phyloP scores from a whole-genome alignment of 1,140 invertebrate species.

The Drosophila cardini region DNA sequence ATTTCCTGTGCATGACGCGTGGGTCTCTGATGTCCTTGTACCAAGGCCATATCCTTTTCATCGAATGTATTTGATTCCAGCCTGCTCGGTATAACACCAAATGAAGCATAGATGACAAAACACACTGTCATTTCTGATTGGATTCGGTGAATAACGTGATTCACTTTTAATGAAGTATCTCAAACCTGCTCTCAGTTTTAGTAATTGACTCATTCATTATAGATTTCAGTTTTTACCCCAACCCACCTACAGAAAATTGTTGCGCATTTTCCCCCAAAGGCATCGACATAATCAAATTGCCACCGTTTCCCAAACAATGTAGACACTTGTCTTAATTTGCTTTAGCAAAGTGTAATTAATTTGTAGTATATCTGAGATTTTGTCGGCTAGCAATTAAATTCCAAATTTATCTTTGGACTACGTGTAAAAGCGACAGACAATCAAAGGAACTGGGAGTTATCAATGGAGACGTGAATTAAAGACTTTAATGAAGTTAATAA shows the following conservation, averaged over 20 bases:
- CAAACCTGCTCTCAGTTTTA: neutral
- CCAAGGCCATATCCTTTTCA: neutral
- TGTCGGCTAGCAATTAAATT: constrained; percentile 29
- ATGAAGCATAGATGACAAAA: constrained; percentile 62
- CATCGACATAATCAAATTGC: constrained; percentile 24
- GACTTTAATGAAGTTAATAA: neutral
- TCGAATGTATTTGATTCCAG: constrained; percentile 35
- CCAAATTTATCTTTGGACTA: neutral
- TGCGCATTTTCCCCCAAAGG: constrained; percentile 6
- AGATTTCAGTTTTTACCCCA: constrained; percentile 13
- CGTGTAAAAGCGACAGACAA: neutral
- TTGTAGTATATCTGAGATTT: constrained; percentile 1
- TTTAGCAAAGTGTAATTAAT: constrained; percentile 36
- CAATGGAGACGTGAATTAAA: neutral
- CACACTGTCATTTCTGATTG: constrained; percentile 33
- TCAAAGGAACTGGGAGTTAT: neutral
- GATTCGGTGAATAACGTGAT: neutral
- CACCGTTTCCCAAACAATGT: constrained; percentile 6
- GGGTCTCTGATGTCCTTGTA: neutral
- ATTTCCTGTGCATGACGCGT: constrained; percentile 39
- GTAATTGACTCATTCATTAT: constrained; percentile 44
- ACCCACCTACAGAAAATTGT: neutral
- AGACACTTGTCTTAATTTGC: constrained; percentile 25
- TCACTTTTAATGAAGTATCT: constrained; percentile 44
- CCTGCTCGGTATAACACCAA: constrained; percentile 40